A percentile compares a stretch with the other conserved stretches of the same genome.
These are phyloP conservation scores for Drosophila kurseongensis DNA, from an alignment of 1,140 invertebrate genomes.

Conservation along the genomic window DNA sequence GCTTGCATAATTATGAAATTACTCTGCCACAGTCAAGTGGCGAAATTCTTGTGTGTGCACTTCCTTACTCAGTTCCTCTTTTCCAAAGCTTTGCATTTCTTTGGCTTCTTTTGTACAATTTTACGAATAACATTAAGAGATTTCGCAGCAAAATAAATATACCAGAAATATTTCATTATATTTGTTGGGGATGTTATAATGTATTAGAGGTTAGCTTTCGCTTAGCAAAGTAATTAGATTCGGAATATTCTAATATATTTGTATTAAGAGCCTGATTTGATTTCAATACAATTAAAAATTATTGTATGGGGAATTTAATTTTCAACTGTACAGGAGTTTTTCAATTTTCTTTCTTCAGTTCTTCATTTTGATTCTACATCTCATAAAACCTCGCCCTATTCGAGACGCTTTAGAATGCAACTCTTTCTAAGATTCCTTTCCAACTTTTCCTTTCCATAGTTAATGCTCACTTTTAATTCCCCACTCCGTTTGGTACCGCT, in stretches of 20 bases:
- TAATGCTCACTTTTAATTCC: slow-evolving; percentile 41
- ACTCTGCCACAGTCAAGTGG: slow-evolving; percentile 74
- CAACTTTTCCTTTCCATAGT: background rate
- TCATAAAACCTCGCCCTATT: background rate
- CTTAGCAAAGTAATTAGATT: too few species aligned
- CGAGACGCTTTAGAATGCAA: background rate
- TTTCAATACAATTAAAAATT: too few species aligned
- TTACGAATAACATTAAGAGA: slow-evolving; percentile 3
- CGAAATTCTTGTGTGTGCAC: slow-evolving; percentile 61
- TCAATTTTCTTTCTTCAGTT: too few species aligned
- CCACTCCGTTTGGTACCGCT: slow-evolving; percentile 20
- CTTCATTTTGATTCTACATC: background rate
- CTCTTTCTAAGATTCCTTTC: background rate
- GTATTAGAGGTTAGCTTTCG: background rate
- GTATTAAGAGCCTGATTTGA: too few species aligned
- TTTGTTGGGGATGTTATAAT: background rate
- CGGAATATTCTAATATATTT: too few species aligned
- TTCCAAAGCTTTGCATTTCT: background rate
- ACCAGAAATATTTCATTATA: slow-evolving; percentile 3
- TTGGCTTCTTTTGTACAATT: slow-evolving; percentile 22
- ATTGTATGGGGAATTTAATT: too few species aligned
- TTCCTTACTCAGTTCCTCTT: slow-evolving; percentile 60
- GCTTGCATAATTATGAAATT: slow-evolving; percentile 81
- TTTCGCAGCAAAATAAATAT: slow-evolving; percentile 8
- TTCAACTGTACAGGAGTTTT: too few species aligned